Evolutionary conservation across 2,113 vertebrate genomes (phyloP).

Genomic region (Calcarius ornatus): DNA sequence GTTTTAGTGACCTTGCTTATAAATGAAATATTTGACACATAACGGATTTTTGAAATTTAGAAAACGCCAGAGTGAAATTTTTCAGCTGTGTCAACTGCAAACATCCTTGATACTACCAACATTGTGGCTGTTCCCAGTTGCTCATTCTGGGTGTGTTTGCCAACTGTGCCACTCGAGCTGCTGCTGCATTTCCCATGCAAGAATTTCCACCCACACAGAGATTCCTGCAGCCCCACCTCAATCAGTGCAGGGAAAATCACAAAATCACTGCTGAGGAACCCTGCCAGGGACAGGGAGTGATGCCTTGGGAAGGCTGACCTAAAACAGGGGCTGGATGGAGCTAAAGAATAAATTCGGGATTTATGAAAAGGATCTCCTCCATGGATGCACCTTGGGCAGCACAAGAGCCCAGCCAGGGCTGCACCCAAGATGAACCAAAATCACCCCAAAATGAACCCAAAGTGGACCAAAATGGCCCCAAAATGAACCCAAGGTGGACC

Average conservation of each 20-base stretch:
- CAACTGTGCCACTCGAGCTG: not conserved
- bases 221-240: not conserved
- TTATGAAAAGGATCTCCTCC: not conserved
- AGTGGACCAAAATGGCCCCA: no score
- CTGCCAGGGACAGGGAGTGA: not conserved
- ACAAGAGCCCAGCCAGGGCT: not conserved
- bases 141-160: not conserved
- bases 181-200: not conserved
- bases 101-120: accelerated
- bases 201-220: not conserved
- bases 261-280: not conserved
- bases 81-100: not conserved
- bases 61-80: not conserved
- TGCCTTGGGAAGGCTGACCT: not conserved
- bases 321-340: accelerated
- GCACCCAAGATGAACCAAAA: not conserved
- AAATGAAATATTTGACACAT: not conserved
- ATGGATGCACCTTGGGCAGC: not conserved
- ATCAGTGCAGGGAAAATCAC: not conserved
- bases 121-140: not conserved
- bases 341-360: not conserved
- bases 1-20: accelerated
- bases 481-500: not conserved
- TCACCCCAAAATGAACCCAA: no score
- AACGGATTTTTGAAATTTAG: not conserved